Evolutionary conservation across 2,888 invertebrate species (phyloP), one percentile per base, ranked within the genome.

Genomic region (Nemotelus pantherinus): DNA sequence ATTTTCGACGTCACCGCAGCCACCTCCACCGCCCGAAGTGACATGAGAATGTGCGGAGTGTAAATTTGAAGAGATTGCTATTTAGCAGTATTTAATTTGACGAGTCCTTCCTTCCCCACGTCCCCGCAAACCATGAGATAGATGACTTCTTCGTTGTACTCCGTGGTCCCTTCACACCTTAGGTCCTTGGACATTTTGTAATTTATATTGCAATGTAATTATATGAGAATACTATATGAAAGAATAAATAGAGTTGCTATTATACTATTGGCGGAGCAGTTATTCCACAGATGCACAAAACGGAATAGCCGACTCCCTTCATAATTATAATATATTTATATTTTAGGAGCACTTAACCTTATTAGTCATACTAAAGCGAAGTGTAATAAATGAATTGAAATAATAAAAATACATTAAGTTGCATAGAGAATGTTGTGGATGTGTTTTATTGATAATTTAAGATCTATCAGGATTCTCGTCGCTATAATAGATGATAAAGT

Each of bases 1-100:
- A 67, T 87, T 87, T 81, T 87, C 87, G 77, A 86, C 87, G 63
- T 87, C 87, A 80, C 87, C 87, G 60, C 86, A 87, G 76, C 83
- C 86, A 64, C 83, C 83, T 63, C 85, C 84, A 50, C 84, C 83
- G 80, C 83, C 84, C 41, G 86, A 86, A 81, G 85, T 86, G 79
- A 86, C 86, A 85, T 86, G 86, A 86, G 84, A 84, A 57, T 55
- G 53, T 41, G 43, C 3, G 39, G 25, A 65, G 48, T 76, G 60
- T 60, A 60, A 60, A 74, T 60, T 60, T n/a, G 63, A 60, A 7
- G 48, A 55, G 43, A 70, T 48, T 39, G 60, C 74, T 60, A 74
- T 60, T 48, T 74, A 74, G 74, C 60, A 48, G 74, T 50, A 74
- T 74, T 74, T 74, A 60, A 53, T 39, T 53, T 43, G 50, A 53